Evolutionary conservation across 2,888 invertebrate species (phyloP).

Genomic region (Seira musarum): DNA sequence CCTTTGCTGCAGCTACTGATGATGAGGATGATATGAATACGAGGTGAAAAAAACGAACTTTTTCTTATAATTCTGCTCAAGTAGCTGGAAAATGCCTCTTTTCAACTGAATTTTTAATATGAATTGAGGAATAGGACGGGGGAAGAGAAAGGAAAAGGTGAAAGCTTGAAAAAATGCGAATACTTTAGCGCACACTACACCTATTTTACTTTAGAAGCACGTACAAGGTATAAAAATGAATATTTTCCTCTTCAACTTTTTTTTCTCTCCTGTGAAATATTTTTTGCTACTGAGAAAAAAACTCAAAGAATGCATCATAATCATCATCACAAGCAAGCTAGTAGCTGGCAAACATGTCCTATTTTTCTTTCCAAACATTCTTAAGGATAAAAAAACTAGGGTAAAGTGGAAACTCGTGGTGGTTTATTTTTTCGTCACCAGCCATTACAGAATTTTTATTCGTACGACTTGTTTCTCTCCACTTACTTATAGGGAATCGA

Average conservation of each 20-base stretch:
- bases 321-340: not conserved
- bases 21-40: slow-evolving; percentile 1
- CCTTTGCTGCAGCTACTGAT: not conserved
- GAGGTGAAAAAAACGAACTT: not conserved
- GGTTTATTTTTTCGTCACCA: slow-evolving; percentile 6
- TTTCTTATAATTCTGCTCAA: slow-evolving; percentile 12
- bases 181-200: not conserved
- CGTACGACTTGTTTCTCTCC: not conserved
- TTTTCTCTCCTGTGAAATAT: not conserved
- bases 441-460: not conserved
- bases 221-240: slow-evolving; percentile 7
- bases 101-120: slow-evolving; percentile 31
- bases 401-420: slow-evolving; percentile 10
- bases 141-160: not conserved
- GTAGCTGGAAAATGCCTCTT: slow-evolving; percentile 27
- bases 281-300: not conserved
- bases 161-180: not conserved
- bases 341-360: slow-evolving; percentile 7
- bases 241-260: slow-evolving; percentile 3
- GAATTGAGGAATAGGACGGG: not conserved
- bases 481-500: too few relatives aligned
- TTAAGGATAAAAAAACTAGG: slow-evolving; percentile 1
- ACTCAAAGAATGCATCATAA: not conserved
- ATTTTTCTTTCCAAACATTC: not conserved
- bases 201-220: not conserved